Base-by-base conservation (phyloP, 2,888 invertebrate genomes). In the Gari tellinella region DNA sequence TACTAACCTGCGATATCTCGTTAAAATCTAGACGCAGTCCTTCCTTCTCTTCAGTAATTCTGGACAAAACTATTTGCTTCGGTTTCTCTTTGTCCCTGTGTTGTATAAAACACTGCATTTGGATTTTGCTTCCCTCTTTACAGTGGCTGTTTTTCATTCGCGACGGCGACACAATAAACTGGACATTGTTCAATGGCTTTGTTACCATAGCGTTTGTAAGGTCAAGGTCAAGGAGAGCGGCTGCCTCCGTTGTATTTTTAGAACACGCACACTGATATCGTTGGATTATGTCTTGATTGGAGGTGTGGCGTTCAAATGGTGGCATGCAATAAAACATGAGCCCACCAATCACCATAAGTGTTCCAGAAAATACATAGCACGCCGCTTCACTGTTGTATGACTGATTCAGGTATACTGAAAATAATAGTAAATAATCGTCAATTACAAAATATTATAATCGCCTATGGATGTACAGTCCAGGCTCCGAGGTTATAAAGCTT, bases 211-310 rank as follows among this genome's bases (percentile, higher is more conserved):
- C 87, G 38, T 88, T 88, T 25, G 86, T 84, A 60, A 87, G 78
- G 72, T 89, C 88, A 72, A 89, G 83, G 76, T 89, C 89, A 43
- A 89, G 82, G 23, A 89, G 73, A 43, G 89, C 89, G 2, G 87
- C 88, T 10, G 87, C 88, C 68, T 89, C 89, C 12, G 89, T 84
- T 38, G 85, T 84, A 67, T 85, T 84, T 56, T 85, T 85, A 57
- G 85, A 85, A 68, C 84, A 84, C 48, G 80, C 80, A 68, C 84
- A 85, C 62, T 81, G 85, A 31, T 88, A 85, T 60, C 86, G 86
- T 77, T 90, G 89, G 55, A 90, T 86, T 56, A 89, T 86, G 65
- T 87, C 88, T 56, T 86, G 82, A 75, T 90, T 90, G 57, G 90
- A 89, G 38, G 81, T 81, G 66, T 90, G 89, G 23, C 83, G 82